Percentiles rank a stretch among this genome's conserved stretches.
These are phyloP conservation scores for Mellivora capensis DNA, from an alignment of 2,113 vertebrate species.

Conservation along the genomic window DNA sequence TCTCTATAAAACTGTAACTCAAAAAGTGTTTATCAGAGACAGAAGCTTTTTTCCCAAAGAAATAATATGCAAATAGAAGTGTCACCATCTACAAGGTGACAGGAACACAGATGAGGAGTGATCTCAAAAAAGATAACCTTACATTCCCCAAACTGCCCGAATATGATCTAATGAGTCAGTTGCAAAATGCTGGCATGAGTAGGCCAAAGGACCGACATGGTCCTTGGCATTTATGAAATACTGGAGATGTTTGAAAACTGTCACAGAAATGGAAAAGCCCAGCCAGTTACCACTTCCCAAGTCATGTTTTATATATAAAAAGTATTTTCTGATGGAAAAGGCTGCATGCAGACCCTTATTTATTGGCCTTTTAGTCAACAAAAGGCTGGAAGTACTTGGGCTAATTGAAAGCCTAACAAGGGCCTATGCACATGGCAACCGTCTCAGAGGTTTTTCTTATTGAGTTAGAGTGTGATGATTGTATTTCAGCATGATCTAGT, in stretches of 20 bases:
- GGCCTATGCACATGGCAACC: fast-evolving
- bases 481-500: background rate
- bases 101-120: background rate
- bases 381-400: background rate
- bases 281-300: background rate
- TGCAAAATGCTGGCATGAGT: background rate
- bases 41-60: background rate
- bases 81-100: background rate
- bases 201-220: background rate
- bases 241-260: background rate
- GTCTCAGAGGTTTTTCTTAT: background rate
- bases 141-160: background rate
- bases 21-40: background rate
- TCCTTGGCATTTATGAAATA: background rate
- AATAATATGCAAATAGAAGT: background rate
- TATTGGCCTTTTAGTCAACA: background rate
- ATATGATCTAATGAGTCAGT: background rate
- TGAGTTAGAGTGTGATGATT: background rate
- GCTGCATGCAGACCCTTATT: background rate
- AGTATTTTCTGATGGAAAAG: background rate
- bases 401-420: background rate
- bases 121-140: background rate
- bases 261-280: background rate
- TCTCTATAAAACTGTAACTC: background rate
- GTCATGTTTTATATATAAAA: background rate